These are phyloP conservation scores for Knipowitschia caucasica DNA, from an alignment of 2,797 vertebrate species.

Conservation along the genomic window DNA sequence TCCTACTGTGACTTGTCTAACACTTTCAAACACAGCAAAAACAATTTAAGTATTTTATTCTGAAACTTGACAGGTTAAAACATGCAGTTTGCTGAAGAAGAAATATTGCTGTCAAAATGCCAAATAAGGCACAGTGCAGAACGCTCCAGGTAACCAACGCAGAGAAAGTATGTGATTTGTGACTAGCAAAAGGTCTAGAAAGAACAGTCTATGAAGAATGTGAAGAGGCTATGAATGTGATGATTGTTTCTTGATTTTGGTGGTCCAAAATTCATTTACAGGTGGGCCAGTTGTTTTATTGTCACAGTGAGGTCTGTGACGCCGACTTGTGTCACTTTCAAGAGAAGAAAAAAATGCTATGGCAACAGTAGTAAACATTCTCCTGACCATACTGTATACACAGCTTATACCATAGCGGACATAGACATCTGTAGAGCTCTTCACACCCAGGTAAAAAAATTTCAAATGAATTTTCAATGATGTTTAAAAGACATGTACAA, in stretches of 20 bases:
- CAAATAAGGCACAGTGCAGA: constrained; percentile 28
- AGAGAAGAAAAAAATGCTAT: constrained; percentile 67
- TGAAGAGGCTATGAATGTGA: not conserved
- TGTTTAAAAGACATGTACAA: too few relatives aligned
- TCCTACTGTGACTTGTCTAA: too few relatives aligned
- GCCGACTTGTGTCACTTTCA: constrained; percentile 46
- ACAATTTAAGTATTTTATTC: not conserved
- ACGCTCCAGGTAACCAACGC: constrained; percentile 50
- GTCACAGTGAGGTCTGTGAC: constrained; percentile 55
- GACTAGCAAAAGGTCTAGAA: constrained; percentile 1
- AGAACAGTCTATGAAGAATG: not conserved
- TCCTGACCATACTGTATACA: constrained; percentile 31
- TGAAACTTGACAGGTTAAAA: constrained; percentile 37
- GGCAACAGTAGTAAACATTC: constrained; percentile 73
- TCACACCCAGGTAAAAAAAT: constrained; percentile 47
- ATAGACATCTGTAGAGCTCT: constrained; percentile 18
- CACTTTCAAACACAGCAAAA: not conserved
- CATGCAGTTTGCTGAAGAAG: constrained; percentile 36
- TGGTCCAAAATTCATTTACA: too few relatives aligned
- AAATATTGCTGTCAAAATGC: constrained; percentile 26
- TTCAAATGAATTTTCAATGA: too few relatives aligned
- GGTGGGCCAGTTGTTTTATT: constrained; percentile 55
- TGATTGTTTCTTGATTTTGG: not conserved
- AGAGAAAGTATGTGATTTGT: constrained; percentile 13
- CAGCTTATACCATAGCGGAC: constrained; percentile 14